phyloP scores from a whole-genome alignment of 2,113 vertebrate species.

The Pseudolaguvia tuberculata region DNA sequence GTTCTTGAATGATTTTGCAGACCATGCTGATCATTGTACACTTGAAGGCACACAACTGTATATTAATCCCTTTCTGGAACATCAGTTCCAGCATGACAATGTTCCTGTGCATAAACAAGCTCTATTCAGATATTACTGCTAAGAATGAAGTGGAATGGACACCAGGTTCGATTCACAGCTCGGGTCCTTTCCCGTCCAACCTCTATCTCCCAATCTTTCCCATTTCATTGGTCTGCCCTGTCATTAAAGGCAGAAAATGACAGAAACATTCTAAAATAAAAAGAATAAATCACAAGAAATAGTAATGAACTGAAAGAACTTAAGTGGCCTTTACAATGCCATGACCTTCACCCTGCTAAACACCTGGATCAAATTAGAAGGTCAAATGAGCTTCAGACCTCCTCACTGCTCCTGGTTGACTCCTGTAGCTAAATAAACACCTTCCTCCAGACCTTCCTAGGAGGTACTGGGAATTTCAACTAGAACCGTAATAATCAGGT shows the following conservation, averaged over 20 bases:
- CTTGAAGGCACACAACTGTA: neutral
- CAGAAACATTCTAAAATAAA: too few relatives aligned
- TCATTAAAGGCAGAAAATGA: too few relatives aligned
- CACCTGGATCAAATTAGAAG: neutral
- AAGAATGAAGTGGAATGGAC: too few relatives aligned
- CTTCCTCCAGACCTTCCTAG: neutral
- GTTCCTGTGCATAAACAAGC: neutral
- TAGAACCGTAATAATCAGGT: neutral
- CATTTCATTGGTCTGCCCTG: too few relatives aligned
- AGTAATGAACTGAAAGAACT: too few relatives aligned
- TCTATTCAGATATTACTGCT: neutral
- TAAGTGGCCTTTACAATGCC: neutral
- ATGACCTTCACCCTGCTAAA: neutral
- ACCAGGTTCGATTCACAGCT: too few relatives aligned
- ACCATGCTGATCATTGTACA: too few relatives aligned
- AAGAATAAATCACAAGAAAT: too few relatives aligned
- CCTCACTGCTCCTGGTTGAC: too few relatives aligned
- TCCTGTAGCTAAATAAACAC: neutral
- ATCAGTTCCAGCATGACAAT: neutral
- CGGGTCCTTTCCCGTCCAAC: too few relatives aligned
- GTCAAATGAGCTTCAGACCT: neutral
- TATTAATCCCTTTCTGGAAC: neutral
- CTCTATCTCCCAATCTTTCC: too few relatives aligned
- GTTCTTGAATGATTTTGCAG: too few relatives aligned
- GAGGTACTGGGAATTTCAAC: neutral